A percentile compares a stretch with the other conserved stretches of the same genome.
These are phyloP conservation scores for Marmota flaviventris DNA, from an alignment of 2,113 vertebrate genomes.

Conservation along the genomic window DNA sequence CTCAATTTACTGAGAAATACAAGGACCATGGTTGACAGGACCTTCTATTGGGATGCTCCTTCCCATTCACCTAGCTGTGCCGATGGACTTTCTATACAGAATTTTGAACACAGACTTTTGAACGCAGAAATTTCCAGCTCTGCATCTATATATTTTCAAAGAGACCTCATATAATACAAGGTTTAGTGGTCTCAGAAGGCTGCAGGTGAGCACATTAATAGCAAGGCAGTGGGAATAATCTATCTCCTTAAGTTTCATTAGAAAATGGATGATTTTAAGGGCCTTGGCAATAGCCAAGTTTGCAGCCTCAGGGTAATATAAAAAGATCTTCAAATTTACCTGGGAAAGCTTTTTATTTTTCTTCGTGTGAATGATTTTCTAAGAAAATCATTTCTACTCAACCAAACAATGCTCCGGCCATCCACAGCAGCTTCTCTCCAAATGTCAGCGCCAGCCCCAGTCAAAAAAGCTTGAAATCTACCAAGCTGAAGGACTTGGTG, in stretches of 20 bases:
- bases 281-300: neutral
- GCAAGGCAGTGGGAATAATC: neutral
- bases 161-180: neutral
- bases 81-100: neutral
- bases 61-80: neutral
- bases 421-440: slow-evolving; percentile 71
- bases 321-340: neutral
- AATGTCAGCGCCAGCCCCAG: slow-evolving; percentile 8
- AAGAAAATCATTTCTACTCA: neutral
- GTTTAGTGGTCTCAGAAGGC: neutral
- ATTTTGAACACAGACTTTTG: slow-evolving; percentile 3
- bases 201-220: neutral
- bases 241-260: neutral
- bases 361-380: neutral
- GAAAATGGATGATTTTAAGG: neutral
- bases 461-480: neutral
- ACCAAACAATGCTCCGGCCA: slow-evolving; percentile 68
- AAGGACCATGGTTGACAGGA: neutral
- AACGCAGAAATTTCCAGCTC: neutral
- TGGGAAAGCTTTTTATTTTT: neutral
- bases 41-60: neutral
- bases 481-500: neutral
- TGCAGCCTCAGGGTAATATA: neutral
- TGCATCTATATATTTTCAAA: neutral
- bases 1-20: neutral